Percentiles rank a stretch among this genome's conserved stretches.
These are phyloP conservation scores for Zootermopsis nevadensis DNA, from an alignment of 2,888 invertebrate species.

Conservation along the genomic window DNA sequence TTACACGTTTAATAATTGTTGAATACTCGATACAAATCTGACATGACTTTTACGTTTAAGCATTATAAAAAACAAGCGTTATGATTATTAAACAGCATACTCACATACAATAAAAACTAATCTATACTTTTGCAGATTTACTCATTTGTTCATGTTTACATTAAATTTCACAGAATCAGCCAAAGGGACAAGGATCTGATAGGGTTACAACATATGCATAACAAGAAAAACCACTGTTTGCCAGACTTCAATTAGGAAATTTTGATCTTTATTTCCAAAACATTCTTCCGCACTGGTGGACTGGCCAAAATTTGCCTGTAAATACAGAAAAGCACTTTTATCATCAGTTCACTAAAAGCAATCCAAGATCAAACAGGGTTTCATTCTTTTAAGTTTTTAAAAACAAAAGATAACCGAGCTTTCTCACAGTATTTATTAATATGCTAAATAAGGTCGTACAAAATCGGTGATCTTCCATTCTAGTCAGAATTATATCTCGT, in stretches of 20 bases:
- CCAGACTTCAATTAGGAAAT: constrained; percentile 61
- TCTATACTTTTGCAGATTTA: constrained; percentile 13
- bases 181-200: constrained; percentile 33
- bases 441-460: constrained; percentile 54
- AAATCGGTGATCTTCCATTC: constrained; percentile 51
- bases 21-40: constrained; percentile 16
- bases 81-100: not conserved
- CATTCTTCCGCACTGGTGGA: constrained; percentile 60
- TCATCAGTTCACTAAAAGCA: constrained; percentile 28
- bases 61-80: constrained; percentile 27
- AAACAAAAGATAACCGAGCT: constrained; percentile 49
- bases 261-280: constrained; percentile 63
- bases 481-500: constrained; percentile 40
- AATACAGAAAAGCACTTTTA: constrained; percentile 60
- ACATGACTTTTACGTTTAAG: constrained; percentile 14
- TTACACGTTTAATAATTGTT: constrained; percentile 21
- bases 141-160: not conserved
- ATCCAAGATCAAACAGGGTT: constrained; percentile 48
- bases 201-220: constrained; percentile 29
- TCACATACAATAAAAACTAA: not conserved
- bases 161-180: not conserved
- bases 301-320: constrained; percentile 61
- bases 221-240: constrained; percentile 57
- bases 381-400: constrained; percentile 23
- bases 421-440: constrained; percentile 53